Evolutionary conservation across 1,140 invertebrate species (phyloP).

Genomic region (Neodiprion lecontei): DNA sequence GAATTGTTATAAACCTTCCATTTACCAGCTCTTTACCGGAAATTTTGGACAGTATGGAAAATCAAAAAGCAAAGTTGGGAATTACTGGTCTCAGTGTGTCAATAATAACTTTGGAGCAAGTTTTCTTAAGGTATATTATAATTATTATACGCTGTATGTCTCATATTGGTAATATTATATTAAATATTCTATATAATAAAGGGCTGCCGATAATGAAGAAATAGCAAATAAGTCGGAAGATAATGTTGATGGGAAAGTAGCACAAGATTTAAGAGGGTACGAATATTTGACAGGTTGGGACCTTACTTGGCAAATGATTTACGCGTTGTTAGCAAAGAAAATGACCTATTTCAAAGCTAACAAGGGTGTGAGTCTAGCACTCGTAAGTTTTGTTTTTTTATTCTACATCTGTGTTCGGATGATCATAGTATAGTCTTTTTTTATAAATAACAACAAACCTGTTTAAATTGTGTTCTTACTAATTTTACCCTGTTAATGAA

Average conservation of each 20-base stretch:
- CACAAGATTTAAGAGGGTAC: neutral
- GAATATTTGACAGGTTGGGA: neutral
- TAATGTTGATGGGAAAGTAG: neutral
- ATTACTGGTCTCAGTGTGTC: conserved; percentile 81
- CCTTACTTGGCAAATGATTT: neutral
- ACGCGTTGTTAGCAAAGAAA: neutral
- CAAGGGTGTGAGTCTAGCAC: neutral
- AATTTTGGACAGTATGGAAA: conserved; percentile 72
- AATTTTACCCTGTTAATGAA: neutral
- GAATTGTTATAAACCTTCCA: conserved; percentile 59
- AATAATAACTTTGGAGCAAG: conserved; percentile 85
- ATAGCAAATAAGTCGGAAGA: neutral
- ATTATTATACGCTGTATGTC: neutral
- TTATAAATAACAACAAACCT: neutral
- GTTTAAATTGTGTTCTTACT: neutral
- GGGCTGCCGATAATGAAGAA: neutral
- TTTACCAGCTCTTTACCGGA: conserved; percentile 62
- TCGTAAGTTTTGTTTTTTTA: neutral
- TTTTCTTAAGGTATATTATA: conserved; percentile 77
- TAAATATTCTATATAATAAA: neutral
- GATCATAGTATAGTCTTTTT: neutral
- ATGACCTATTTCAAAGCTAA: neutral
- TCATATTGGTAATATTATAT: neutral
- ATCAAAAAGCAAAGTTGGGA: conserved; percentile 65
- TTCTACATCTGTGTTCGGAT: neutral